Evolutionary conservation across 1,140 invertebrate genomes (phyloP), one percentile per base, ranked within the genome.

Genomic region (Drosophila pectinifera): DNA sequence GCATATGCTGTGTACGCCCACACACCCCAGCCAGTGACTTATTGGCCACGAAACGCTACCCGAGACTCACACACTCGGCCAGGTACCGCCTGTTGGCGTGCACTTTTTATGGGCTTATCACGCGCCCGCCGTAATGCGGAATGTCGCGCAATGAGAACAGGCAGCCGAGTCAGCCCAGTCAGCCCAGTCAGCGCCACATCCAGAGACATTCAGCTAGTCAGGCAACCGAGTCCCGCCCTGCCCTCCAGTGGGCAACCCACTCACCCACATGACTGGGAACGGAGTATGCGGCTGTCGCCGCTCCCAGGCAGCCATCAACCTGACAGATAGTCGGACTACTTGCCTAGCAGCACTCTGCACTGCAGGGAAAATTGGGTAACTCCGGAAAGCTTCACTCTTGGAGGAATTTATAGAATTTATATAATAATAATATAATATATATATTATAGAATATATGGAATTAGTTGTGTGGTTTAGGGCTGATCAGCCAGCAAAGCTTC

Each of bases 71-170:
- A 59, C 36, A 68, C 43, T 18, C 31, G 38, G 6, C 59, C 38
- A 26, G 34, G 59, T 53, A 22, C 18, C 58, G 56, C n/a, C 36
- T 36, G 68, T 49, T 39, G 22, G 42, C 43, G 39, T 54, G 49
- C 36, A 46, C 64, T 67, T 57, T 76, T 67, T 76, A 76, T 76
- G 73, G 72, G 39, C 73, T 76, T 76, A 76, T 76, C 73, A 76
- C 53, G 73, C 72, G 73, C 41, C 53, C 53, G 51, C 31, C 38
- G 39, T 65, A 57, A 67, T 56, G 53, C 62, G 72, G 72, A 76
- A 76, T 76, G 73, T 76, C 72, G 61, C 73, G 58, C 73, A 73
- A 73, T 73, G 68, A 73, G 64, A 72, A 48, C 64, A 36, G 36
- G 45, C 65, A 54, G 51, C 10, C n/a, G n/a, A n/a, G n/a, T n/a